phyloP scores from a whole-genome alignment of 2,797 vertebrate genomes.

The Tokudaia tokunoshimensis region DNA sequence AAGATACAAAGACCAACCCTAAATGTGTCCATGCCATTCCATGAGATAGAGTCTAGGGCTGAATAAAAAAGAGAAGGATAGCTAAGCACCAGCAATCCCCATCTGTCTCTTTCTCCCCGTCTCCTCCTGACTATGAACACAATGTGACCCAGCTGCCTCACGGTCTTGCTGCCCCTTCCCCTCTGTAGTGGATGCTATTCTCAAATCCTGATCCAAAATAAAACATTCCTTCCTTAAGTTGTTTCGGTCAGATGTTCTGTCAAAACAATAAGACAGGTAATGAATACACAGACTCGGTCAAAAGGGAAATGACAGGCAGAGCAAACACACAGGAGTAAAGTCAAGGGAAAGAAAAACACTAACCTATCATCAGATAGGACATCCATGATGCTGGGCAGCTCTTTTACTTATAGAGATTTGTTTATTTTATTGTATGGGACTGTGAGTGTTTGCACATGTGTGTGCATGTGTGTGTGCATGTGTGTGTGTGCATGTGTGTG shows the following conservation, averaged over 20 bases:
- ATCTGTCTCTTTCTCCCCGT: neutral
- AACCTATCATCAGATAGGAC: slow-evolving; percentile 75
- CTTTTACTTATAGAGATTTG: neutral
- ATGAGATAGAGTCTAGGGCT: neutral
- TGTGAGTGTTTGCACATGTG: neutral
- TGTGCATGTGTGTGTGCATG: neutral
- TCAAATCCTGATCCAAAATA: neutral
- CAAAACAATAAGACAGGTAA: neutral
- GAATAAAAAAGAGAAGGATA: neutral
- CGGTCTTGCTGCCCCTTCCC: rapidly evolving
- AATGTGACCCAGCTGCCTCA: neutral
- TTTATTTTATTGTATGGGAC: neutral
- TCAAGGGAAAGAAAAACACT: neutral
- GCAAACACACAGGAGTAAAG: neutral
- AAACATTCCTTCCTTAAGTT: neutral
- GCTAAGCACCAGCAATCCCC: neutral
- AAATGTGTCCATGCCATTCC: too few relatives aligned
- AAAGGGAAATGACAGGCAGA: neutral
- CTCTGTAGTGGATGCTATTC: rapidly evolving
- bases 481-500: neutral
- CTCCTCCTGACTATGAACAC: neutral
- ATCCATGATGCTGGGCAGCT: slow-evolving; percentile 78
- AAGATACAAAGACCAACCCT: neutral
- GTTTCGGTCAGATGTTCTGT: neutral
- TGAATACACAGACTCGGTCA: neutral